phyloP scores from a whole-genome alignment of 2,797 vertebrate species.

The Threskiornis aethiopicus region DNA sequence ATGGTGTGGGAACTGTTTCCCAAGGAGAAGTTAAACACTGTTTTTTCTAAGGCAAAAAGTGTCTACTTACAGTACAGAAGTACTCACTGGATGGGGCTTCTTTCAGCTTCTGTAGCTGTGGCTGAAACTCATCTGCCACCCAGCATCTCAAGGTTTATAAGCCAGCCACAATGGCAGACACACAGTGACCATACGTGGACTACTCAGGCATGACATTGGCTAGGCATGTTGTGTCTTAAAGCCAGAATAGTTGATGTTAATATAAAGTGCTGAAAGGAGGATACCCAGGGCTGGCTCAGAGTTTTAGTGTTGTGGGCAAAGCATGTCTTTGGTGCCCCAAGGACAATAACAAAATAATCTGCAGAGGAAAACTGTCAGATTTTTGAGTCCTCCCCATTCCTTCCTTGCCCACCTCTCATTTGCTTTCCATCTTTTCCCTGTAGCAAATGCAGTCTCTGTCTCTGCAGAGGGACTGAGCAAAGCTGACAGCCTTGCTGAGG shows the following conservation, averaged over 20 bases:
- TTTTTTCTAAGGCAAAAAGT: background rate
- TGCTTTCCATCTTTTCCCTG: background rate
- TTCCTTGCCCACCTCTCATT: background rate
- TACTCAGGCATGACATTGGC: background rate
- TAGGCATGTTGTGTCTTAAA: fast-evolving
- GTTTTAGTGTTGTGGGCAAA: background rate
- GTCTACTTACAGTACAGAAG: background rate
- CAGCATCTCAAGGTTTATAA: background rate
- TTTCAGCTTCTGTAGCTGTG: background rate
- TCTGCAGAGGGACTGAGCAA: background rate
- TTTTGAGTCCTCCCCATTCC: background rate
- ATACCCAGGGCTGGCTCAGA: background rate
- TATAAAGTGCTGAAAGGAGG: background rate
- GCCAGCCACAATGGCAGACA: background rate
- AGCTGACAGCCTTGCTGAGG: background rate
- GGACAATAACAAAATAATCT: background rate
- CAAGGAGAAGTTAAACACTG: background rate
- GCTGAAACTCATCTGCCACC: background rate
- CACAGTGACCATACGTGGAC: fast-evolving
- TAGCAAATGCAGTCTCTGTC: background rate
- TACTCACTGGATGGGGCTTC: fast-evolving
- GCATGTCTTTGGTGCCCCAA: no score
- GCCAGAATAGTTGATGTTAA: background rate
- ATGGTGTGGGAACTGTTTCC: background rate
- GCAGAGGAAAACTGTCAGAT: background rate